Conservation (phyloP, 2,113 vertebrate species). For the Pogonocichla stellata region DNA sequence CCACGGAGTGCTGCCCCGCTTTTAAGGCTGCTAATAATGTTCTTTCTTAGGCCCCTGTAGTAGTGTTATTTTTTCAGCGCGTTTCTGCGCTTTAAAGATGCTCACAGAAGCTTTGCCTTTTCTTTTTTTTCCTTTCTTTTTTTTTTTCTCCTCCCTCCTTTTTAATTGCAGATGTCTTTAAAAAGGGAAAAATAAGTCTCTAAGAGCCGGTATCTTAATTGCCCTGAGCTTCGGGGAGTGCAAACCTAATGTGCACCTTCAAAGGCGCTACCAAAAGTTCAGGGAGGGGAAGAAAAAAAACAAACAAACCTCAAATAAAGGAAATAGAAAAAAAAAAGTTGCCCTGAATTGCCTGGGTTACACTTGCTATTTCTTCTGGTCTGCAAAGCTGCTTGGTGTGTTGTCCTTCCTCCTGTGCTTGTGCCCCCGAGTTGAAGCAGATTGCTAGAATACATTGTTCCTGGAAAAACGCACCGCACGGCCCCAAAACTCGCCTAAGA, state of each 20-base stretch:
- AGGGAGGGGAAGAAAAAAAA: background rate
- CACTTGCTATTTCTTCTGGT: background rate
- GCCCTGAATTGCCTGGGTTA: background rate
- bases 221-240: background rate
- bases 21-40: background rate
- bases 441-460: slow-evolving; percentile 56
- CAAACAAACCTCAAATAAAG: background rate
- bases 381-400: background rate
- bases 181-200: background rate
- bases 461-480: slow-evolving; percentile 16
- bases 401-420: background rate
- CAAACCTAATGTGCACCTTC: background rate
- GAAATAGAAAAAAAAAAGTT: background rate
- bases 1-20: background rate
- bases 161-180: background rate
- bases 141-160: fast-evolving
- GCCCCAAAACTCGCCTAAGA: background rate
- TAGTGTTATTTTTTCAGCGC: background rate
- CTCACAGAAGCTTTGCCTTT: background rate
- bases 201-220: background rate
- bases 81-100: background rate
- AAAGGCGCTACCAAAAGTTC: background rate
- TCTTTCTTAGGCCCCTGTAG: background rate
- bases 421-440: background rate
- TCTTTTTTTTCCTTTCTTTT: background rate